Evolutionary conservation across 2,113 vertebrate species (phyloP), one percentile per base, ranked within the genome.

Genomic region (Emydura subglobosa): DNA sequence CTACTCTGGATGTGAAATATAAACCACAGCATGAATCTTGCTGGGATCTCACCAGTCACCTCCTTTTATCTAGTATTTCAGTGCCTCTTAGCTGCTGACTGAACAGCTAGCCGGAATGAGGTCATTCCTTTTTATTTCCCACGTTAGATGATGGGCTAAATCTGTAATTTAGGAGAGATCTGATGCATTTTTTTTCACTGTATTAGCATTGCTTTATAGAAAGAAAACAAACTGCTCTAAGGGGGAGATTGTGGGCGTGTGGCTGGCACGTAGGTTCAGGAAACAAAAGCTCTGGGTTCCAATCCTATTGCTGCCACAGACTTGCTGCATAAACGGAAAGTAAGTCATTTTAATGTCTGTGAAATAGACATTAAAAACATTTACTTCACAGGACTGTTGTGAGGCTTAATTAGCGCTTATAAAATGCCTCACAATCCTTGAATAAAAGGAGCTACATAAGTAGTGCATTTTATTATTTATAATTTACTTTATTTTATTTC

Each of bases 401-500:
- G 5, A 90, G 22, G 76, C 74, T 72, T 16, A 42, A 22, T 0
- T 39, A 19, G 22, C 49, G 0, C 27, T 90, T 78, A 78, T 79
- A 27, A 87, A 89, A 25, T 78, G 11, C 42, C 42, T 78, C 27
- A 11, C 1, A 1, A 24, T 78, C 42, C 25, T 78, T 11, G 42
- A 44, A 78, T 44, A 78, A 85, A 84, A 4, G 53, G 31, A 1
- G 12, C 3, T 87, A 39, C n/a, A 79, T 88, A 57, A 17, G 4
- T 50, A 8, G 9, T 57, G 76, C 68, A 21, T 4, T 91, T 91
- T 92, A 54, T 89, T 95, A 80, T 91, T 95, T 96, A 76, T 3
- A 65, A 42, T 29, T 2, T 80, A 2, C 82, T 96, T 93, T 68
- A 51, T 50, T 95, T 96, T 86, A 89, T 81, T 88, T 91, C 42